Conservation (phyloP, 2,797 vertebrate species). For the Nasua narica region DNA sequence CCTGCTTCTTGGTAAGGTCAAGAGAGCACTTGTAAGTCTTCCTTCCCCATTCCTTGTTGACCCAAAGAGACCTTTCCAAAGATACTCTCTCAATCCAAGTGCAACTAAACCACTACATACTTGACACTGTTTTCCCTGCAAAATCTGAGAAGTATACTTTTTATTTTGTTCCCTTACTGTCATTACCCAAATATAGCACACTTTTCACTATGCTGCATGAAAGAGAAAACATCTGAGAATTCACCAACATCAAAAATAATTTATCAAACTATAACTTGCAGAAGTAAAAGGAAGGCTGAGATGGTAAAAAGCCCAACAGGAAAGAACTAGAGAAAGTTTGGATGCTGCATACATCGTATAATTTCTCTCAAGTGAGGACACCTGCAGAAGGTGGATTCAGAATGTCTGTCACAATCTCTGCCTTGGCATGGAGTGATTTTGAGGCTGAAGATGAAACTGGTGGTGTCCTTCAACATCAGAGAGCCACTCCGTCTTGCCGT, state of each 20-base stretch:
- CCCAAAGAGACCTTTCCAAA: conserved; percentile 7
- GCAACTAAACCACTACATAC: neutral
- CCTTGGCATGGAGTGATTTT: neutral
- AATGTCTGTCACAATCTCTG: neutral
- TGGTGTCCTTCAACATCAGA: neutral
- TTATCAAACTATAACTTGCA: neutral
- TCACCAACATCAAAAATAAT: neutral
- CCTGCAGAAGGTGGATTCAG: neutral
- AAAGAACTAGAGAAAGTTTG: neutral
- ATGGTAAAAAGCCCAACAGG: neutral
- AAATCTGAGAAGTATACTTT: neutral
- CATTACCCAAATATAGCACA: neutral
- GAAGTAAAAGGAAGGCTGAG: neutral
- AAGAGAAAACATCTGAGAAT: neutral
- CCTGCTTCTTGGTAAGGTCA: neutral
- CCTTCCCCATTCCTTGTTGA: neutral
- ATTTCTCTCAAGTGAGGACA: neutral
- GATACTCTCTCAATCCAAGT: neutral
- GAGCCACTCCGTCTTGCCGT: neutral
- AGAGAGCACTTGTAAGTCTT: neutral
- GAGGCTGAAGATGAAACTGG: neutral
- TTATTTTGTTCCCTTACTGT: conserved; percentile 28
- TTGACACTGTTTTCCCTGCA: neutral
- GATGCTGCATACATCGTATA: neutral
- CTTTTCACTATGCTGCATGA: neutral